A percentile compares a stretch with the other conserved stretches of the same genome.
Conservation (phyloP, 2,888 invertebrate genomes). For the Norana najaformis region DNA sequence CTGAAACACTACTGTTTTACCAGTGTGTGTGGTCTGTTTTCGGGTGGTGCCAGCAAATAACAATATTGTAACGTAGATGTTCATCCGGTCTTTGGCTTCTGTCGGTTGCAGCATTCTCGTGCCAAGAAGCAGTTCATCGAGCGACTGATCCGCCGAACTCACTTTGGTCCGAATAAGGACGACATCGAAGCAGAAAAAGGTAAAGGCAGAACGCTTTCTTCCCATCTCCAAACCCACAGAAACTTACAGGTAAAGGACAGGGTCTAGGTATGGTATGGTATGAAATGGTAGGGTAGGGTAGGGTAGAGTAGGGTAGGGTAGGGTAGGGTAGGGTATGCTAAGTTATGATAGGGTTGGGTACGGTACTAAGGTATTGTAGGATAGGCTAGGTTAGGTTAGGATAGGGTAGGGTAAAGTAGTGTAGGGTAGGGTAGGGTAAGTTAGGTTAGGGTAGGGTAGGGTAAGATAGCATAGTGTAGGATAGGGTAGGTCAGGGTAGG, state of each 20-base stretch:
- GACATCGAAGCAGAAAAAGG: background rate
- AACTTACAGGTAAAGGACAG: background rate
- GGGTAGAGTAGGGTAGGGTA: background rate
- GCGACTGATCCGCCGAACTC: background rate
- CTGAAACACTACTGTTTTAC: too few species aligned
- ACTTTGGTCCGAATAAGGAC: background rate
- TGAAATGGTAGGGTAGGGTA: background rate
- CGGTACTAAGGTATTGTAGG: too few species aligned
- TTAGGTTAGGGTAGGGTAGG: too few species aligned
- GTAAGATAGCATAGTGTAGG: too few species aligned
- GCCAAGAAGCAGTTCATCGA: conserved; percentile 14
- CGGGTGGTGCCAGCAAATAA: too few species aligned
- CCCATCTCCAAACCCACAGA: background rate
- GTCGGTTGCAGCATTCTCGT: background rate
- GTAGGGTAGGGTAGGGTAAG: too few species aligned
- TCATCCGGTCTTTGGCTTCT: background rate
- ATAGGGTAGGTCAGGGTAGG: too few species aligned
- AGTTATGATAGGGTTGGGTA: too few species aligned
- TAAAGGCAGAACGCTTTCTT: background rate
- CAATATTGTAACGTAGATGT: background rate
- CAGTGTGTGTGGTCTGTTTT: too few species aligned
- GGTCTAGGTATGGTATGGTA: background rate
- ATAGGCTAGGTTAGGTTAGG: too few species aligned
- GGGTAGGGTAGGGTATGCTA: background rate
- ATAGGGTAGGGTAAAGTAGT: too few species aligned